These are phyloP conservation scores for Cheirogaleus major DNA, from an alignment of 2,797 vertebrate genomes.

Conservation along the genomic window DNA sequence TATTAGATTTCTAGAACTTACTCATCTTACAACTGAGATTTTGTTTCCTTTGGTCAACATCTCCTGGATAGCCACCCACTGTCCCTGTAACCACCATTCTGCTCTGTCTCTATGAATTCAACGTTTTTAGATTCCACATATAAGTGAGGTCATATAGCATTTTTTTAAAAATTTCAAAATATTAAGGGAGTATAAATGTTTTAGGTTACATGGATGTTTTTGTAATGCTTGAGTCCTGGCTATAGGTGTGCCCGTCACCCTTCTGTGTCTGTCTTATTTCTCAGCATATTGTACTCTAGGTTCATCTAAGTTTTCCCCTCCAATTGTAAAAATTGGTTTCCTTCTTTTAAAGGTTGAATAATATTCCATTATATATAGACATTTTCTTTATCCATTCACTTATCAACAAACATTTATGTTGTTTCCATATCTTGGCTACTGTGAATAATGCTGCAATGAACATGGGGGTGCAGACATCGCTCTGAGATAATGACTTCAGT, in stretches of 20 bases:
- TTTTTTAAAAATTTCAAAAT: background rate
- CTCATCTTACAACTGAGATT: background rate
- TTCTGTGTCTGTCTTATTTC: background rate
- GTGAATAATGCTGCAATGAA: background rate
- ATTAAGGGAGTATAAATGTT: no score
- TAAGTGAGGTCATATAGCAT: background rate
- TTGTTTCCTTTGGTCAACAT: background rate
- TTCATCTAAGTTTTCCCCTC: background rate
- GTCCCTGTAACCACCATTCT: background rate
- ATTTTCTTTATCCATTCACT: background rate
- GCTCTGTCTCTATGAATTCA: background rate
- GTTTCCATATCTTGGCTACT: background rate
- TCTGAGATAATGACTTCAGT: background rate
- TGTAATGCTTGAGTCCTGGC: no score
- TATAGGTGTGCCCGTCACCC: no score
- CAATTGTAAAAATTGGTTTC: background rate
- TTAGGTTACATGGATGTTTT: no score
- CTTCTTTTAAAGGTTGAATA: background rate
- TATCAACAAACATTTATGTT: background rate
- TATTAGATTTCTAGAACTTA: background rate
- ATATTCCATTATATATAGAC: background rate
- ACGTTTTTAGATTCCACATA: background rate
- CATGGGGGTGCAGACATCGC: background rate
- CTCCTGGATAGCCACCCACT: background rate
- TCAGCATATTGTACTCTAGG: background rate